phyloP scores from a whole-genome alignment of 2,797 vertebrate species.

The Sphenodon punctatus region DNA sequence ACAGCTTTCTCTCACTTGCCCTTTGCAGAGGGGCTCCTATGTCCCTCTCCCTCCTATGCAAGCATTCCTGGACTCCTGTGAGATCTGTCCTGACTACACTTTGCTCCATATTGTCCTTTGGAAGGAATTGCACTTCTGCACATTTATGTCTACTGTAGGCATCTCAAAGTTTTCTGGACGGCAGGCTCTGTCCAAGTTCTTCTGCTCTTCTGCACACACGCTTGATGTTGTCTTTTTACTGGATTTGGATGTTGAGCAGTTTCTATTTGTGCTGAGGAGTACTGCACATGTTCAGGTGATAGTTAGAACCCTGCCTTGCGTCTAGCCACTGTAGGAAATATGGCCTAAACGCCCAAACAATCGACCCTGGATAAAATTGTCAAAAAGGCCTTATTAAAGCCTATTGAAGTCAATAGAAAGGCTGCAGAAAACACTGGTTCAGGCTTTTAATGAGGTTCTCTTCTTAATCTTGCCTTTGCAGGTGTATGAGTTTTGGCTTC shows the following conservation, averaged over 20 bases:
- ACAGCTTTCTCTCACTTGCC: neutral
- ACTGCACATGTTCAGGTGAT: no score
- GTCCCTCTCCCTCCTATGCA: accelerated
- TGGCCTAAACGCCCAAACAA: accelerated
- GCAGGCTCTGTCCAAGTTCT: neutral
- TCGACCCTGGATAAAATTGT: neutral
- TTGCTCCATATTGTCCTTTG: neutral
- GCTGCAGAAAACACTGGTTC: neutral
- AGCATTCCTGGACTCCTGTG: accelerated
- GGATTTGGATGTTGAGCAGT: neutral
- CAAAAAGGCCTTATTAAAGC: neutral
- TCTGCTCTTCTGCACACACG: accelerated
- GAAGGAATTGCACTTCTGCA: neutral
- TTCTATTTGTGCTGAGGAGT: accelerated
- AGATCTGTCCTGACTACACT: neutral
- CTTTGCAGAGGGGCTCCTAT: neutral
- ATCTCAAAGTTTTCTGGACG: accelerated
- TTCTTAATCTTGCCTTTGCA: neutral
- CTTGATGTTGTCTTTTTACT: neutral
- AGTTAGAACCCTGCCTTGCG: accelerated
- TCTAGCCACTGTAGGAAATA: no score
- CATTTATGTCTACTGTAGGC: accelerated
- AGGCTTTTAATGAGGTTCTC: neutral
- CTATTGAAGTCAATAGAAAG: no score
- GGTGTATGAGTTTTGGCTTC: neutral